Evolutionary conservation across 2,888 invertebrate species (phyloP).

Genomic region (Terebella lapidaria): DNA sequence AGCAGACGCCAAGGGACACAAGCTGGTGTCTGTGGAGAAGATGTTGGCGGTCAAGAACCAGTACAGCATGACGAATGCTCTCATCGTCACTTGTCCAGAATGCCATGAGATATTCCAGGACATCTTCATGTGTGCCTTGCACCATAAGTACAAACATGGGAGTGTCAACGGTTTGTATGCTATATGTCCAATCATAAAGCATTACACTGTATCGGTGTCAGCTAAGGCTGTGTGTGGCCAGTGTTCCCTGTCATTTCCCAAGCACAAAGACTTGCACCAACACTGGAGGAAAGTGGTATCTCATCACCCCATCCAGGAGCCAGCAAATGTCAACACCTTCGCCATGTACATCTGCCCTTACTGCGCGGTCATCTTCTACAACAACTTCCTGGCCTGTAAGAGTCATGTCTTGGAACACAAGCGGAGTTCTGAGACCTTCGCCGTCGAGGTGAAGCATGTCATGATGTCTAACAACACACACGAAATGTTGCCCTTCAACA

Average conservation of each 20-base stretch:
- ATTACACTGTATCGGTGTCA: conserved; percentile 3
- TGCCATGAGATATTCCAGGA: conserved; percentile 15
- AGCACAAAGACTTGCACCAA: not conserved
- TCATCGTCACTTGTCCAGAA: conserved; percentile 11
- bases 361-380: conserved; percentile 9
- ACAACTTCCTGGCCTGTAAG: conserved; percentile 6
- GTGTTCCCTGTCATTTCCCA: not conserved
- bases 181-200: conserved; percentile 10
- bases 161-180: conserved; percentile 8
- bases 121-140: conserved; percentile 17
- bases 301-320: conserved; percentile 8
- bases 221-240: not conserved
- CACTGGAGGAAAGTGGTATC: conserved; percentile 2
- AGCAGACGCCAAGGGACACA: not conserved
- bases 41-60: conserved; percentile 11
- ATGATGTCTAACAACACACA: conserved; percentile 2
- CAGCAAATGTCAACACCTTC: conserved; percentile 2
- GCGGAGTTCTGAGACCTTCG: not conserved
- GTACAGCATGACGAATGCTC: conserved; percentile 5
- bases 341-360: conserved; percentile 9
- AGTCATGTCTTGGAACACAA: conserved; percentile 5
- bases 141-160: conserved; percentile 12
- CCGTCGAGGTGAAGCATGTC: conserved; percentile 6
- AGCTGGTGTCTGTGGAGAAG: conserved; percentile 7
- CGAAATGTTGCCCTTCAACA: conserved; percentile 4